Conservation (phyloP, 2,888 invertebrate genomes). For the Tanypteryx hageni region DNA sequence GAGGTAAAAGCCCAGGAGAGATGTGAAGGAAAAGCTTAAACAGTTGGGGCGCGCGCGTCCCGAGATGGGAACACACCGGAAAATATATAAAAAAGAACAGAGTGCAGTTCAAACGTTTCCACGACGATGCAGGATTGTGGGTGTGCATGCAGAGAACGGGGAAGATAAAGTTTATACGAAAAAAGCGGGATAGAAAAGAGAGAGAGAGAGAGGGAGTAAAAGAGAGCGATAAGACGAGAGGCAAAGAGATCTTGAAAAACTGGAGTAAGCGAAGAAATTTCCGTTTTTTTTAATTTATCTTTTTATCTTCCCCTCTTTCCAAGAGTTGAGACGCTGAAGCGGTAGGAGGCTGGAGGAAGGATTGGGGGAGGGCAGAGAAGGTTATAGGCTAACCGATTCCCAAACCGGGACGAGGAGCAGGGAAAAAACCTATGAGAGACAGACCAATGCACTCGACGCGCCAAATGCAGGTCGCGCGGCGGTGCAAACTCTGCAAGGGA, state of each 20-base stretch:
- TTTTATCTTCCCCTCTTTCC: too few relatives aligned
- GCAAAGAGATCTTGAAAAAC: neutral
- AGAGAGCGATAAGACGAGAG: neutral
- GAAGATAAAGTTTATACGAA: neutral
- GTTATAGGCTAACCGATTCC: constrained; percentile 20
- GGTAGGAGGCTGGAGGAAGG: neutral
- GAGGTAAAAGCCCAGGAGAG: neutral
- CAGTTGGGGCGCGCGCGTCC: neutral
- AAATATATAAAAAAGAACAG: neutral
- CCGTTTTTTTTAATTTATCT: too few relatives aligned
- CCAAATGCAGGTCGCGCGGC: constrained; percentile 32
- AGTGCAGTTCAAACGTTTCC: constrained; percentile 14
- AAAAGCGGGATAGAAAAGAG: neutral
- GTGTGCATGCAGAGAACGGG: neutral
- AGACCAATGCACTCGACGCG: neutral
- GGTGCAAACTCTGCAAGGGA: neutral
- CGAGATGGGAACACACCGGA: neutral
- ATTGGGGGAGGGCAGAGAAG: neutral
- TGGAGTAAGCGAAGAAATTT: neutral
- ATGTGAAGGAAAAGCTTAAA: constrained; percentile 8
- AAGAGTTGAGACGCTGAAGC: neutral
- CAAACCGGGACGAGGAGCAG: constrained; percentile 22
- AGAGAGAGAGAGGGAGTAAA: neutral
- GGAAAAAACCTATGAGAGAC: constrained; percentile 22
- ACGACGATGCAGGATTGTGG: neutral